Evolutionary conservation across 2,113 vertebrate species (phyloP).

Genomic region (Pollachius pollachius): DNA sequence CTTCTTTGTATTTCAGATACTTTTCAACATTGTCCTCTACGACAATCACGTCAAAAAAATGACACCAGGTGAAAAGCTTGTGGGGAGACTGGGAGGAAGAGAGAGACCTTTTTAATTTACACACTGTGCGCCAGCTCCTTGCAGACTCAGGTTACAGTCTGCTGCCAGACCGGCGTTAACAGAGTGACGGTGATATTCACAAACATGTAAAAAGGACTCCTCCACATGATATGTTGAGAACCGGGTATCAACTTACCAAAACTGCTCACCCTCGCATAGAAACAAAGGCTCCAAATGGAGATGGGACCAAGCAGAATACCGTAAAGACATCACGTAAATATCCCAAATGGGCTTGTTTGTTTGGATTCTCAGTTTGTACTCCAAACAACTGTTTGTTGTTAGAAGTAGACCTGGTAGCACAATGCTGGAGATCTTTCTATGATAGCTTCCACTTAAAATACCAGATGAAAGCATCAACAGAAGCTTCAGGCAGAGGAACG

Average conservation of each 20-base stretch:
- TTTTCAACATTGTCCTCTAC: too few species aligned
- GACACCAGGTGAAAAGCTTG: constrained; percentile 34
- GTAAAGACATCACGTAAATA: constrained; percentile 51
- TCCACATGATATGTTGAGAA: constrained; percentile 64
- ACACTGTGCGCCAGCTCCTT: constrained; percentile 62
- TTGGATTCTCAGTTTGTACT: constrained; percentile 57
- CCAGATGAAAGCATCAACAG: too few species aligned
- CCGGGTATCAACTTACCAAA: constrained; percentile 66
- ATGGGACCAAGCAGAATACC: constrained; percentile 42
- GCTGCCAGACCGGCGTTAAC: constrained; percentile 82
- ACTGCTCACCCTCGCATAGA: constrained; percentile 70
- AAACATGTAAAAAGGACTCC: constrained; percentile 72
- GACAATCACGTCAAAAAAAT: not conserved
- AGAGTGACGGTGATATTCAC: constrained; percentile 72
- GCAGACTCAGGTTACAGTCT: constrained; percentile 77
- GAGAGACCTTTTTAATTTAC: constrained; percentile 63
- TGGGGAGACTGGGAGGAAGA: constrained; percentile 16
- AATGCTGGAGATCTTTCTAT: too few species aligned
- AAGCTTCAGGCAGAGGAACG: too few species aligned
- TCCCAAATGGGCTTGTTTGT: constrained; percentile 46
- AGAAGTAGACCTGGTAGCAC: constrained; percentile 35
- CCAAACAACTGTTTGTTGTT: constrained; percentile 27
- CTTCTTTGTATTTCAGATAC: too few species aligned
- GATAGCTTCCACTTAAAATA: too few species aligned
- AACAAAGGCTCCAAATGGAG: constrained; percentile 76